Percentiles rank a stretch among this genome's conserved stretches.
Conservation (phyloP, 2,888 invertebrate genomes). For the Bombylius discolor region DNA sequence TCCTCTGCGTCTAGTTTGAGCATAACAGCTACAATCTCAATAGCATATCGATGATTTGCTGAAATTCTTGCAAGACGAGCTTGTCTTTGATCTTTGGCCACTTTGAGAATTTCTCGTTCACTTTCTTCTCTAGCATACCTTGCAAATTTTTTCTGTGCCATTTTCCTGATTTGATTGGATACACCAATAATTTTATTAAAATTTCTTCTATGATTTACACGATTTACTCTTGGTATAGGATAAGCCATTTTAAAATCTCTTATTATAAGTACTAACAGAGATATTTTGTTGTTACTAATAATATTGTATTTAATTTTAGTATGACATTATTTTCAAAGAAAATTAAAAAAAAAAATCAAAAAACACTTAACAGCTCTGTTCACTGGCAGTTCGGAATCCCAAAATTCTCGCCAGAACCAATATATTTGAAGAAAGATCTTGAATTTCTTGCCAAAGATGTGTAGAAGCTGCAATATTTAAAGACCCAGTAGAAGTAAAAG, state of each 20-base stretch:
- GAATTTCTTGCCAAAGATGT: too few relatives aligned
- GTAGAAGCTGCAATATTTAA: too few relatives aligned
- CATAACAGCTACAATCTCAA: constrained; percentile 54
- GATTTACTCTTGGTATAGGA: neutral
- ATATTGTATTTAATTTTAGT: too few relatives aligned
- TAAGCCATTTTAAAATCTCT: neutral
- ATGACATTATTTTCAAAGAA: too few relatives aligned
- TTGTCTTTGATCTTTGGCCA: constrained; percentile 23
- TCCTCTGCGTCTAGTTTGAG: constrained; percentile 53
- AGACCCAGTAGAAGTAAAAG: too few relatives aligned
- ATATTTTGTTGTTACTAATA: too few relatives aligned
- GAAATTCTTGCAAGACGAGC: constrained; percentile 23
- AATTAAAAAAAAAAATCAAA: too few relatives aligned
- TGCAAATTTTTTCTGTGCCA: neutral
- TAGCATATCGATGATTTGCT: constrained; percentile 46
- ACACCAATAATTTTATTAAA: neutral
- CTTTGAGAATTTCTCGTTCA: constrained; percentile 2
- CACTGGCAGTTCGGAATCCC: too few relatives aligned
- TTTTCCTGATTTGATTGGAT: neutral
- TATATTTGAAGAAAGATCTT: too few relatives aligned
- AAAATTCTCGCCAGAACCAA: too few relatives aligned
- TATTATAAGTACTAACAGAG: too few relatives aligned
- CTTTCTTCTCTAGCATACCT: neutral
- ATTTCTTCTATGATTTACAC: neutral
- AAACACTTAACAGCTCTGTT: too few relatives aligned